Base-by-base conservation (phyloP, 2,797 vertebrate genomes). In the Helostoma temminkii region DNA sequence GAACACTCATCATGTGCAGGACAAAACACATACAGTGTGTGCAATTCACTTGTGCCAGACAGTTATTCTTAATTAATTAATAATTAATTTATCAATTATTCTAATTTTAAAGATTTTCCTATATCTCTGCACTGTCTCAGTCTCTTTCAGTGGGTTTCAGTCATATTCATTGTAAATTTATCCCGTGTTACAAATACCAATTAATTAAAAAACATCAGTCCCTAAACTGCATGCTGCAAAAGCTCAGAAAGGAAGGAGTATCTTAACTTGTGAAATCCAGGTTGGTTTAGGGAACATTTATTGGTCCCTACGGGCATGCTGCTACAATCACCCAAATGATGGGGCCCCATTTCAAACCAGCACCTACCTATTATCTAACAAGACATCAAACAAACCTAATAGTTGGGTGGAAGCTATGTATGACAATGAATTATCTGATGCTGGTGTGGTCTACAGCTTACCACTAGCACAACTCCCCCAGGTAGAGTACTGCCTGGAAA, bases 401-500 rank as follows among this genome's bases (percentile, higher is more conserved):
- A 74, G 66, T 48, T 64, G 68, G 69, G 74, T 80, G 76, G 66
- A 62, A 70, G 62, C 22, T 28, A 26, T 64, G 39, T 47, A 42
- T 28, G 55, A 69, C 48, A 22, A 74, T 56, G n/a, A 43, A 63
- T 18, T 6, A 56, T 63, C 55, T 48, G 52, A 55, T 43, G 77
- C 24, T 4, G 18, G 36, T 70, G 66, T 69, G 70, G 60, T 76
- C 54, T 65, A 58, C 34, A 71, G 32, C 24, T 67, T 75, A 66
- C 22, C 16, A 66, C 42, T 22, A 21, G 34, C 72, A 30, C 54
- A 75, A 69, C 50, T 48, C 66, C 55, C 54, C 22, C 45, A 37
- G 59, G 39, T 64, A 41, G 25, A 21, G n/a, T 36, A 87, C 88
- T 77, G 65, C 89, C 83, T 90, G 88, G 89, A 88, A 92, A 92